phyloP scores from a whole-genome alignment of 1,140 invertebrate species.

The Dendroctonus valens region DNA sequence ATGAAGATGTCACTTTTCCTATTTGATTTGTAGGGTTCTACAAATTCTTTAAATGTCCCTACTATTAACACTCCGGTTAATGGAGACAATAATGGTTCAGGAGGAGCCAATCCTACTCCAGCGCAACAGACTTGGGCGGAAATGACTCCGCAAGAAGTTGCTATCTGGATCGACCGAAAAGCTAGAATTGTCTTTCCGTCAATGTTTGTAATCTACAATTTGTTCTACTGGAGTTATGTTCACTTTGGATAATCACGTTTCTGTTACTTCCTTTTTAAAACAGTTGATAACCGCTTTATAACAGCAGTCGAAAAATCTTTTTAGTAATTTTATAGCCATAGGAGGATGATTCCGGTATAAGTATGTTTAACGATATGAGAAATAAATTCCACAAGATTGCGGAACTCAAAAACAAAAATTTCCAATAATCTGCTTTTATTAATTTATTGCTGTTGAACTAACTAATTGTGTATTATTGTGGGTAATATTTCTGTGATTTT shows the following conservation, averaged over 20 bases:
- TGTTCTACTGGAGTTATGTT: slow-evolving; percentile 85
- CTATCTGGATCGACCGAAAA: slow-evolving; percentile 80
- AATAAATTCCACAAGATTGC: too few species aligned
- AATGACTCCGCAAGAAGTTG: slow-evolving; percentile 82
- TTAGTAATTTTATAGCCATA: too few species aligned
- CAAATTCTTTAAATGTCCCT: slow-evolving; percentile 61
- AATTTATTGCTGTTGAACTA: too few species aligned
- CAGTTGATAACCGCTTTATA: too few species aligned
- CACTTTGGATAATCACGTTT: slow-evolving; percentile 10
- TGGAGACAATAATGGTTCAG: slow-evolving; percentile 32
- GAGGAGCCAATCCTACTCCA: slow-evolving; percentile 17
- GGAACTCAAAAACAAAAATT: too few species aligned
- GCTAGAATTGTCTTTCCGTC: slow-evolving; percentile 76
- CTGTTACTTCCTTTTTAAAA: too few species aligned
- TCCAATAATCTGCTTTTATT: too few species aligned
- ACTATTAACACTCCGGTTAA: slow-evolving; percentile 56
- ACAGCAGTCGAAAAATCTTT: too few species aligned
- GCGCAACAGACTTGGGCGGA: slow-evolving; percentile 64
- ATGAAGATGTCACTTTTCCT: neutral
- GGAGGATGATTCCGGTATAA: too few species aligned
- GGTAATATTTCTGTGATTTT: too few species aligned
- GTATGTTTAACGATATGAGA: too few species aligned
- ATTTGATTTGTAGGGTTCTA: slow-evolving; percentile 59
- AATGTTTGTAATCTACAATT: slow-evolving; percentile 77
- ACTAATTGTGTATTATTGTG: too few species aligned